Base-by-base conservation (phyloP, 2,113 vertebrate genomes). In the Bagarius yarrelli region DNA sequence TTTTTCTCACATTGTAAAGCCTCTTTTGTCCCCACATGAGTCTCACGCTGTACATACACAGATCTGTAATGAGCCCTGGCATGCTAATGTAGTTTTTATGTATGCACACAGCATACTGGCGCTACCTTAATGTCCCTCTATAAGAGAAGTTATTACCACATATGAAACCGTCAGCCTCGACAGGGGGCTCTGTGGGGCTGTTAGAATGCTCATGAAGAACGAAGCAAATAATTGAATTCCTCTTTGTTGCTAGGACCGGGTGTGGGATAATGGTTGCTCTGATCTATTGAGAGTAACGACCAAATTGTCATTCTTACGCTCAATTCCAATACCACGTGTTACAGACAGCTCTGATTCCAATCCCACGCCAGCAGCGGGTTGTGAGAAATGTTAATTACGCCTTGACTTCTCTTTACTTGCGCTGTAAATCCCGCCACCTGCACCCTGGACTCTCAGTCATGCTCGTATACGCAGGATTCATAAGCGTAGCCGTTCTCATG, bases 401-500 rank as follows among this genome's bases (percentile, higher is more conserved):
- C 81, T 73, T 27, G 81, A 80, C 75, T 85, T 57, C 34, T 77
- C 70, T 85, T 57, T 47, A 82, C 61, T 70, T 69, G 56, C 71
- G 57, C 64, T 18, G 66, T 80, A 83, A 77, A 83, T 85, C 76
- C 81, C 34, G 44, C 71, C 76, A 70, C 55, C 73, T 86, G 84
- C 82, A 81, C 87, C 82, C 32, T 73, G 85, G 79, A 84, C 32
- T 50, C n/a, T 84, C 86, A 82, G 71, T 75, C 64, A 85, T 69
- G 80, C 81, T 69, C 64, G 30, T 50, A 73, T 83, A 82, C 56
- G 67, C 79, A 85, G 76, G 84, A 88, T 85, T 82, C 86, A 81
- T 87, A 86, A 86, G 85, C 72, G 66, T 69, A 87, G 85, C 77
- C 82, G 73, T 81, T 83, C 70, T 85, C 82, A 85, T 79, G 55